Percentiles rank a stretch among this genome's conserved stretches.
Evolutionary conservation across 2,113 vertebrate species (phyloP).

Genomic region (Columba livia): DNA sequence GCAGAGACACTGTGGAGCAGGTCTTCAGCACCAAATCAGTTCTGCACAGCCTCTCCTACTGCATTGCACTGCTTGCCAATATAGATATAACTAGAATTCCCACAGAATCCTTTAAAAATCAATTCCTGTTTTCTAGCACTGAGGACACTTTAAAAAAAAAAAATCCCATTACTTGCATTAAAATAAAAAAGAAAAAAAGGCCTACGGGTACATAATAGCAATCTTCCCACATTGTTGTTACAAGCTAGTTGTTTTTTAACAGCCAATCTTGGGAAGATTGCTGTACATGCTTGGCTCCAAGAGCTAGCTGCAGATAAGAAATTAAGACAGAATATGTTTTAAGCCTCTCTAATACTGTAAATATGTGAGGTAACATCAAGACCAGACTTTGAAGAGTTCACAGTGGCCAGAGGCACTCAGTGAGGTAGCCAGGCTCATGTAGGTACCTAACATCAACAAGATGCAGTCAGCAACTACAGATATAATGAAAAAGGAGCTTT

Average conservation of each 20-base stretch:
- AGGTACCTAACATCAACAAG: not conserved
- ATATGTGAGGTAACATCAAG: not conserved
- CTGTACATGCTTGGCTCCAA: rapidly evolving
- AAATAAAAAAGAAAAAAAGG: not conserved
- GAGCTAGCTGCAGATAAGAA: not conserved
- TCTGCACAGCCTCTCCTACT: not conserved
- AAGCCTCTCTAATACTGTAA: not conserved
- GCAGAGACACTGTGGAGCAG: not conserved
- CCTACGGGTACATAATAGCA: rapidly evolving
- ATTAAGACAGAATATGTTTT: not conserved
- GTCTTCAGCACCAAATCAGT: not conserved
- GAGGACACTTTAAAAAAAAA: not conserved
- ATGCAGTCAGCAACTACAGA: not conserved
- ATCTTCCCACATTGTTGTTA: rapidly evolving
- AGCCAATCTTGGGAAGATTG: not conserved
- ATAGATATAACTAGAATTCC: not conserved
- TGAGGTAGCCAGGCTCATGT: not conserved
- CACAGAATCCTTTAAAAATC: not conserved
- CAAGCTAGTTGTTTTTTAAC: not conserved
- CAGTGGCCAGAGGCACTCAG: not conserved
- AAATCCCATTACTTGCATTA: not conserved
- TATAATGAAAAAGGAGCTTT: not conserved
- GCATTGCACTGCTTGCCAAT: not conserved
- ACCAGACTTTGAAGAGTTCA: not conserved
- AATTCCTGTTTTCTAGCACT: not conserved